phyloP scores from a whole-genome alignment of 1,140 invertebrate genomes.

The Euglossa dilemma region DNA sequence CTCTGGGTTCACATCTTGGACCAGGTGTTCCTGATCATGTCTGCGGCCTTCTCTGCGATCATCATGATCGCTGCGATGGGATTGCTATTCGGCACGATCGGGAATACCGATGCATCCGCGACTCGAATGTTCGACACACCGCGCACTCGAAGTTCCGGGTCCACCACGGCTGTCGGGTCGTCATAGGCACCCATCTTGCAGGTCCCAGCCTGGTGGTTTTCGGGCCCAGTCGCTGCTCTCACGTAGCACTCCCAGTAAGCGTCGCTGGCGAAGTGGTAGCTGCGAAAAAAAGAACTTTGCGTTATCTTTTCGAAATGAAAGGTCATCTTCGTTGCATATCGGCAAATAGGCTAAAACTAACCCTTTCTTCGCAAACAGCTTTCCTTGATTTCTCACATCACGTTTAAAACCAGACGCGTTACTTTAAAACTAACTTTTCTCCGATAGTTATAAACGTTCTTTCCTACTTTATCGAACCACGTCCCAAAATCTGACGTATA shows the following conservation, averaged over 20 bases:
- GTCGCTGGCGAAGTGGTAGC: conserved; percentile 80
- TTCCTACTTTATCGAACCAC: too few relatives aligned
- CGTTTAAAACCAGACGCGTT: too few relatives aligned
- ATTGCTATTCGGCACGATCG: conserved; percentile 82
- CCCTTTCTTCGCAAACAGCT: too few relatives aligned
- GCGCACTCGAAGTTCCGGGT: conserved; percentile 81
- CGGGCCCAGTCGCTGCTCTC: conserved; percentile 76
- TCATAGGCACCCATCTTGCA: conserved; percentile 82
- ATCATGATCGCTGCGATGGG: conserved; percentile 82
- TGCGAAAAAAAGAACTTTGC: conserved; percentile 57
- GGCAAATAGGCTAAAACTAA: too few relatives aligned
- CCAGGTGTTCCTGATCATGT: conserved; percentile 81
- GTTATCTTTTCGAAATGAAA: not conserved
- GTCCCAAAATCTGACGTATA: too few relatives aligned
- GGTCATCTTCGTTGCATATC: too few relatives aligned
- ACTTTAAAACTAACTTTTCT: too few relatives aligned
- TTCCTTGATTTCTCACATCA: too few relatives aligned
- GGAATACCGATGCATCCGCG: conserved; percentile 84
- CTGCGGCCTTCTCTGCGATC: conserved; percentile 84
- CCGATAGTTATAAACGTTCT: too few relatives aligned
- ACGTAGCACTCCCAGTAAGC: conserved; percentile 83
- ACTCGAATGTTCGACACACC: conserved; percentile 81
- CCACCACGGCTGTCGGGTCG: conserved; percentile 81
- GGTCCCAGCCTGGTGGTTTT: conserved; percentile 83
- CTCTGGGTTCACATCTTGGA: not conserved